These are phyloP conservation scores for Parnassius apollo DNA, from an alignment of 2,888 invertebrate genomes.

Conservation along the genomic window DNA sequence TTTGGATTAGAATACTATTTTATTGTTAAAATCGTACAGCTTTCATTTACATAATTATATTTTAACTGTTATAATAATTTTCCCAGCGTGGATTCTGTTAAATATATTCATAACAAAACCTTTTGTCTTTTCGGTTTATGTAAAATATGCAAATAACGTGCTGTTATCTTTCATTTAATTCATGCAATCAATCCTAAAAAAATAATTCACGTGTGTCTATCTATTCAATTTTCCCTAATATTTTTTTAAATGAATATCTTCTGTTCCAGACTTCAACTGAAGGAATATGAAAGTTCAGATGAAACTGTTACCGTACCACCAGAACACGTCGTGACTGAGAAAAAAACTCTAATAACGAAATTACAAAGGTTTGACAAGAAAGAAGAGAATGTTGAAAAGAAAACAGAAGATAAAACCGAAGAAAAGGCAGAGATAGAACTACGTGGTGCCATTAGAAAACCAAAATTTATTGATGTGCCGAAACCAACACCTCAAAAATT, in stretches of 20 bases:
- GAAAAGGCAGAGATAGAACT: not conserved
- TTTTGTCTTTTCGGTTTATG: constrained; percentile 4
- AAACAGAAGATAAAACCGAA: constrained; percentile 23
- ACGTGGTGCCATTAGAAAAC: constrained; percentile 20
- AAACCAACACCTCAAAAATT: constrained; percentile 50
- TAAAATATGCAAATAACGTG: constrained; percentile 18
- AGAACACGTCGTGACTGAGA: constrained; percentile 68
- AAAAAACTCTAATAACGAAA: constrained; percentile 62
- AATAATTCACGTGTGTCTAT: constrained; percentile 8
- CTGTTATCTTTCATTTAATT: constrained; percentile 19
- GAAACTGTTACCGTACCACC: constrained; percentile 53
- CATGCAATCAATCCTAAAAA: constrained; percentile 22
- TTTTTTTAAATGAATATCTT: constrained; percentile 2
- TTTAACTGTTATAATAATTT: not conserved
- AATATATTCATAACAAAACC: constrained; percentile 8
- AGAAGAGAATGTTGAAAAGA: constrained; percentile 38
- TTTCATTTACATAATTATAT: no score
- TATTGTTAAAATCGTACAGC: no score
- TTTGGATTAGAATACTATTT: no score
- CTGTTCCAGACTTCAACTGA: constrained; percentile 55
- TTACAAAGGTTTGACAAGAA: constrained; percentile 65
- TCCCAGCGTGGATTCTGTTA: not conserved
- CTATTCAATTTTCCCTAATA: not conserved
- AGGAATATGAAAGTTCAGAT: constrained; percentile 54
- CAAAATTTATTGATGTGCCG: constrained; percentile 40